Evolutionary conservation across 2,113 vertebrate genomes (phyloP).

Genomic region (Leptobrachium ailaonicum): DNA sequence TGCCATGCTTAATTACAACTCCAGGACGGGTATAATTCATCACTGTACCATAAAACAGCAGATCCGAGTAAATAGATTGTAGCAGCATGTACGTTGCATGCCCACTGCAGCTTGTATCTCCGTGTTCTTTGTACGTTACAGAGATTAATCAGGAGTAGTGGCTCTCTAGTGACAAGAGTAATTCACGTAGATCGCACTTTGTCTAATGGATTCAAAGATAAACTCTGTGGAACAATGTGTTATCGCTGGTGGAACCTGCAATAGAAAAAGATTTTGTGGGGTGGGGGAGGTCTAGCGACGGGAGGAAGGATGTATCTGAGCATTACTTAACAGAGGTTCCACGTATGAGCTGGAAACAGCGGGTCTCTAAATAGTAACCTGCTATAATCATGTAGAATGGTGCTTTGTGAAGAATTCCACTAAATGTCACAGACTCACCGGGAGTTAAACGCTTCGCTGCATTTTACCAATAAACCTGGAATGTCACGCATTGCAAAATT

Average conservation of each 20-base stretch:
- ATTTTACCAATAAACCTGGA: background rate
- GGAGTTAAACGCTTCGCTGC: conserved; percentile 13
- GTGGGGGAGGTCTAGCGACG: background rate
- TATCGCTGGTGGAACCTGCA: background rate
- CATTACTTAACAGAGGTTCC: background rate
- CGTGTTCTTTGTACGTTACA: background rate
- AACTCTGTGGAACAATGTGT: background rate
- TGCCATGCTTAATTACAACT: conserved; percentile 46
- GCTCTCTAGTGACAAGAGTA: conserved; percentile 8
- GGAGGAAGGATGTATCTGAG: background rate
- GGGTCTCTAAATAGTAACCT: background rate
- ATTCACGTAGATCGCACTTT: background rate
- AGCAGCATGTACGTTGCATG: background rate
- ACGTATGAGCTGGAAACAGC: background rate
- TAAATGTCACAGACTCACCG: conserved; percentile 12
- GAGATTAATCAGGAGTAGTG: conserved; percentile 25
- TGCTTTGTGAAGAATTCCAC: conserved; percentile 10
- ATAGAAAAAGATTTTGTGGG: background rate
- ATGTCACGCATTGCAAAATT: background rate
- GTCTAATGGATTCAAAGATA: conserved; percentile 15
- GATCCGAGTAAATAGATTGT: conserved; percentile 11
- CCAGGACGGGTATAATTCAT: conserved; percentile 27
- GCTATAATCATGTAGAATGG: conserved; percentile 5
- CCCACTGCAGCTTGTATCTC: background rate
- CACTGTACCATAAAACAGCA: conserved; percentile 7